Conservation (phyloP, 2,113 vertebrate species). For the Elachura formosa region DNA sequence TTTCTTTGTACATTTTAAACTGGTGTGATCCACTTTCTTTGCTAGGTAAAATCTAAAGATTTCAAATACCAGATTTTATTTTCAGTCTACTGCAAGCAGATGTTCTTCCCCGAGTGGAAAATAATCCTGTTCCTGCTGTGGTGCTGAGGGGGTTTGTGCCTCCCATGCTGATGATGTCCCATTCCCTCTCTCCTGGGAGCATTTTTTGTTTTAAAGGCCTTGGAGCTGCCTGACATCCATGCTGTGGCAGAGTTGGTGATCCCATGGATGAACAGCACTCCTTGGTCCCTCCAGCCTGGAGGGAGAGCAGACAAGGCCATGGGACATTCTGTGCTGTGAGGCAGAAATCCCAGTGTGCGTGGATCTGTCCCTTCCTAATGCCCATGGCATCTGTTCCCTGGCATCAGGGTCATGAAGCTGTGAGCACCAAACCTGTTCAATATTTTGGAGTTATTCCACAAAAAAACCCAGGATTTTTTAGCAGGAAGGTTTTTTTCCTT, state of each 20-base stretch:
- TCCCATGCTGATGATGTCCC: not conserved
- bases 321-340: rapidly evolving
- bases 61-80: not conserved
- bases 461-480: not conserved
- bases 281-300: not conserved
- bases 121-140: not conserved
- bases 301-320: not conserved
- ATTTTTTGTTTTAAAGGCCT: not conserved
- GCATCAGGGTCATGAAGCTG: not conserved
- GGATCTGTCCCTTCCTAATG: too few relatives aligned
- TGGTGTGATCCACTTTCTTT: not conserved
- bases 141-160: not conserved
- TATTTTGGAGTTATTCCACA: not conserved
- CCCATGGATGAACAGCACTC: not conserved
- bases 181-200: not conserved
- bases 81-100: not conserved
- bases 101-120: not conserved
- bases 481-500: not conserved
- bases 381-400: not conserved
- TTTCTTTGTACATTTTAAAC: not conserved
- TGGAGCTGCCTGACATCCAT: not conserved
- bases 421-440: not conserved
- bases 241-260: not conserved
- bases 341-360: not conserved
- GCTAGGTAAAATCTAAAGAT: not conserved